phyloP scores from a whole-genome alignment of 2,113 vertebrate genomes.

The Callopanchax toddi region DNA sequence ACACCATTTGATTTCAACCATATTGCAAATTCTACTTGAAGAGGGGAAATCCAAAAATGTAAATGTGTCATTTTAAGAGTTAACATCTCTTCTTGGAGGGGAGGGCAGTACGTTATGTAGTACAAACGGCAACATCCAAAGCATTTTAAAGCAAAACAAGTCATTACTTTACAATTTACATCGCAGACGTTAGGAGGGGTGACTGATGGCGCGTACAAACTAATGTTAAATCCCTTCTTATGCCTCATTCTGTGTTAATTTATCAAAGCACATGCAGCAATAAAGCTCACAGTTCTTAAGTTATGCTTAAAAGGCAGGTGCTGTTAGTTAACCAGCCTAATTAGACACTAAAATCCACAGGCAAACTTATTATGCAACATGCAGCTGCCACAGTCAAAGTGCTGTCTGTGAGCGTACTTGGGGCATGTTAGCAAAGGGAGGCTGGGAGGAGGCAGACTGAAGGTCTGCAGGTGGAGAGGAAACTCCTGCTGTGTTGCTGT shows the following conservation, averaged over 20 bases:
- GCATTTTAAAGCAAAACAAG: constrained; percentile 20
- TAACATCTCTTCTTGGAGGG: not conserved
- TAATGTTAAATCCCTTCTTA: not conserved
- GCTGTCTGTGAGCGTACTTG: constrained; percentile 90
- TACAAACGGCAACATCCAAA: not conserved
- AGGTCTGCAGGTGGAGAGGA: constrained; percentile 95
- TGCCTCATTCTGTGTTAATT: constrained; percentile 14
- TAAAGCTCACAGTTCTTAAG: constrained; percentile 33
- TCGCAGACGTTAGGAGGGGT: constrained; percentile 3
- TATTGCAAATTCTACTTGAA: no score
- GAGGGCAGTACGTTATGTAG: not conserved
- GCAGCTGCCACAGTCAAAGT: constrained; percentile 79
- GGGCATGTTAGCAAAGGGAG: constrained; percentile 95
- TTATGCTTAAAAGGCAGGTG: constrained; percentile 19
- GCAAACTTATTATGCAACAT: constrained; percentile 54
- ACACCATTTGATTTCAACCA: no score
- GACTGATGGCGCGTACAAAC: constrained; percentile 3
- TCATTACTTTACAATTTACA: constrained; percentile 28
- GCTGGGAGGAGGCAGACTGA: constrained; percentile 97
- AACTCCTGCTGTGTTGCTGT: constrained; percentile 85
- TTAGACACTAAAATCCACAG: constrained; percentile 22
- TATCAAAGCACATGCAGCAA: constrained; percentile 61
- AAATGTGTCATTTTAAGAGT: no score
- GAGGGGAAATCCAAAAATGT: no score
- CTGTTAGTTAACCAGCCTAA: constrained; percentile 9